These are phyloP conservation scores for Aplysina aerophoba DNA, from an alignment of 37 sponge, comb jelly and placozoan species.

Conservation along the genomic window DNA sequence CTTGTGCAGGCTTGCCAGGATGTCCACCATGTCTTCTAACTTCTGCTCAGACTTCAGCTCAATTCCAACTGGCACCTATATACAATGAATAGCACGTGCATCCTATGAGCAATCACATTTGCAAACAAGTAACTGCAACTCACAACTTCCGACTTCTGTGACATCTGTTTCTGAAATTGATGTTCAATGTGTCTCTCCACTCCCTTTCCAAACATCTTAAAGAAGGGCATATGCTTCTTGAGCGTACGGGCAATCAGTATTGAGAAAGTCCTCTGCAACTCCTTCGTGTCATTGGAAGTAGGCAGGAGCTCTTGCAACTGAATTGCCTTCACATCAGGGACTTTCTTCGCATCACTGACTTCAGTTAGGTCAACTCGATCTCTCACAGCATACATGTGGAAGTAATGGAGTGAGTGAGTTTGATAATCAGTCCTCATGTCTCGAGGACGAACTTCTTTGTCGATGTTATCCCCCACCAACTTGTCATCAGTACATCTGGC, in stretches of 20 bases:
- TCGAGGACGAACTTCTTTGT: too few species aligned
- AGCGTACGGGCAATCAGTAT: slow-evolving; percentile 24
- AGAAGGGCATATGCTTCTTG: slow-evolving; percentile 29
- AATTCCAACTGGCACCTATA: slow-evolving; percentile 54
- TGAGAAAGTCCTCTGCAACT: neutral
- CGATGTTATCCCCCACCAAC: too few species aligned
- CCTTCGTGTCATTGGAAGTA: neutral
- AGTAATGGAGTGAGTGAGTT: too few species aligned
- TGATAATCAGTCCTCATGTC: too few species aligned
- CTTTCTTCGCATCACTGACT: neutral
- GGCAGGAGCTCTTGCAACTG: slow-evolving; percentile 10
- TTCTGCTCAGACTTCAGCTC: slow-evolving; percentile 42
- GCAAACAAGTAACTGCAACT: neutral
- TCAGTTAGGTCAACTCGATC: too few species aligned
- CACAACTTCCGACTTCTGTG: slow-evolving; percentile 49
- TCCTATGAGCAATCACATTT: neutral
- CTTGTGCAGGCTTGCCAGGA: slow-evolving; percentile 33
- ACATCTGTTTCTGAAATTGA: slow-evolving; percentile 32
- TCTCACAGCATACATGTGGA: too few species aligned
- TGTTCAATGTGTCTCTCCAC: slow-evolving; percentile 33
- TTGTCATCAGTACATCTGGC: too few species aligned
- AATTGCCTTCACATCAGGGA: slow-evolving; percentile 19
- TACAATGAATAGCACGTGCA: neutral
- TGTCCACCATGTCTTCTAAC: slow-evolving; percentile 52
- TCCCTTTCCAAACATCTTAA: slow-evolving; percentile 14